Evolutionary conservation across 2,888 invertebrate species (phyloP).

Genomic region (Cosmia pyralina): DNA sequence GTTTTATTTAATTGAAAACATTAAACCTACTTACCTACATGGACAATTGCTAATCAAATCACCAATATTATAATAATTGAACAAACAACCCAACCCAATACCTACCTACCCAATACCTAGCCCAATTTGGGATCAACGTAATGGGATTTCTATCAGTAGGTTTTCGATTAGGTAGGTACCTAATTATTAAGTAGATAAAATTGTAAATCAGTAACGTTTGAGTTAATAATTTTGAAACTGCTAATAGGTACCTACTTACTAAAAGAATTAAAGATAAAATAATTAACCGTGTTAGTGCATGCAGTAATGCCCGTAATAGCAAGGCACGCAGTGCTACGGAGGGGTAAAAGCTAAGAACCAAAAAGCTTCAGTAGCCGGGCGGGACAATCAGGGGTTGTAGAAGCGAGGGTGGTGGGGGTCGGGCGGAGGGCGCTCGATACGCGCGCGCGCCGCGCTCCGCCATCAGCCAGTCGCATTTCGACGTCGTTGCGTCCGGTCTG

Average conservation of each 20-base stretch:
- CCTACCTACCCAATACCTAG: too few relatives aligned
- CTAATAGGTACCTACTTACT: background rate
- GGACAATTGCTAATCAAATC: too few relatives aligned
- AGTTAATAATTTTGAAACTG: background rate
- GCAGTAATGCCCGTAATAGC: conserved; percentile 49
- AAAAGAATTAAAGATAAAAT: conserved; percentile 28
- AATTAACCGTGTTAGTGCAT: conserved; percentile 52
- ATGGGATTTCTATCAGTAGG: background rate
- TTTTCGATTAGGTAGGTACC: too few relatives aligned
- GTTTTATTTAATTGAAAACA: background rate
- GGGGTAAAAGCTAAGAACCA: conserved; percentile 71
- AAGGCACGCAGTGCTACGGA: conserved; percentile 53
- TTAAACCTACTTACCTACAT: too few relatives aligned
- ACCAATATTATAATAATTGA: too few relatives aligned
- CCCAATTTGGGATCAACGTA: background rate
- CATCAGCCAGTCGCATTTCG: conserved; percentile 83
- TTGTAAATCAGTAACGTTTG: background rate
- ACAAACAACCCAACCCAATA: too few relatives aligned
- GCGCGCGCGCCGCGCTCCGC: conserved; percentile 85
- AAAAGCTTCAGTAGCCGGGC: conserved; percentile 73
- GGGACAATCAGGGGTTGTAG: conserved; percentile 79
- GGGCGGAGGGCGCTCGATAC: conserved; percentile 86
- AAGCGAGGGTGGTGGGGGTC: conserved; percentile 81
- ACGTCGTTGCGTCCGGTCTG: conserved; percentile 77
- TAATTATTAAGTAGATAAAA: too few relatives aligned